Conservation (phyloP, 2,113 vertebrate genomes). For the Onychostoma macrolepis region DNA sequence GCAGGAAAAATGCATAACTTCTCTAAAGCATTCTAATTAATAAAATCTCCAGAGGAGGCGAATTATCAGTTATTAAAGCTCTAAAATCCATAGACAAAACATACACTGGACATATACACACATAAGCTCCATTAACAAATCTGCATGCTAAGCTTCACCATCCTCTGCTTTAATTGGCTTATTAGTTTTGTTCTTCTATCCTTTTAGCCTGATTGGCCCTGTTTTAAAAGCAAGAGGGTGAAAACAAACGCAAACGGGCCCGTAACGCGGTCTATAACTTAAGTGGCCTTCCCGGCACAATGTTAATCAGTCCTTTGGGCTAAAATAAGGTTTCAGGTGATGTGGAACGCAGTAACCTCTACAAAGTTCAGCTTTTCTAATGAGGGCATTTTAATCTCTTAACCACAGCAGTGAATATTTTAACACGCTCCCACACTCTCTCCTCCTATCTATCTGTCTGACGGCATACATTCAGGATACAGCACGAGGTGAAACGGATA, state of each 20-base stretch:
- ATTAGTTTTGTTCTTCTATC: slow-evolving; percentile 51
- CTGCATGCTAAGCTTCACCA: slow-evolving; percentile 26
- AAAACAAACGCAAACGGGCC: slow-evolving; percentile 30
- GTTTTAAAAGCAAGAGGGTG: slow-evolving; percentile 12
- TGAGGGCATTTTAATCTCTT: slow-evolving; percentile 58
- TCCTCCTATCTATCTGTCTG: slow-evolving; percentile 10
- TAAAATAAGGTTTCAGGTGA: slow-evolving; percentile 53
- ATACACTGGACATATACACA: background rate
- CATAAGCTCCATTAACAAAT: slow-evolving; percentile 33
- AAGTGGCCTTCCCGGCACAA: slow-evolving; percentile 26
- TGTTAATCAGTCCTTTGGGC: slow-evolving; percentile 53
- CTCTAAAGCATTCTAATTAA: background rate
- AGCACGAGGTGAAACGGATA: slow-evolving; percentile 49
- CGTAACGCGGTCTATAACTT: slow-evolving; percentile 25
- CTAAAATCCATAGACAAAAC: background rate
- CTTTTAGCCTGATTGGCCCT: slow-evolving; percentile 40
- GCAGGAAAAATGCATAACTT: background rate
- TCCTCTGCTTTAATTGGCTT: slow-evolving; percentile 49
- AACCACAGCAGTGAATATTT: slow-evolving; percentile 46
- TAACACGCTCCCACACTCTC: background rate
- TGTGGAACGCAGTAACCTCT: slow-evolving; percentile 57
- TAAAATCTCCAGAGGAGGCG: background rate
- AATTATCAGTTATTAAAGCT: slow-evolving; percentile 17
- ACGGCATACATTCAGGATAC: slow-evolving; percentile 12
- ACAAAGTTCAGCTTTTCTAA: slow-evolving; percentile 52